Evolutionary conservation across 2,888 invertebrate species (phyloP), one percentile per base, ranked within the genome.

Genomic region (Lysandra bellargus): DNA sequence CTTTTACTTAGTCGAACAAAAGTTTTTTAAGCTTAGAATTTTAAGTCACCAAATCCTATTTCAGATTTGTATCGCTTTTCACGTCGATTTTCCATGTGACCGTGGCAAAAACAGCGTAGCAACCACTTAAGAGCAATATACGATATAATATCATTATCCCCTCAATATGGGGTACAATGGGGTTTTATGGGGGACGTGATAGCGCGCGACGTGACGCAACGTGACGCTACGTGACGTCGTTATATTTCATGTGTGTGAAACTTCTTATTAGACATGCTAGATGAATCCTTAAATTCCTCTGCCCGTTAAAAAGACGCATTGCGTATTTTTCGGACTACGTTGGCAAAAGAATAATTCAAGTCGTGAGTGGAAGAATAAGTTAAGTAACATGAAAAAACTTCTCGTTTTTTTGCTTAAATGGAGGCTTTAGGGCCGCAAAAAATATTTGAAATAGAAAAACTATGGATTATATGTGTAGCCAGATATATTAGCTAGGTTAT

Each of bases 211-310:
- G 30, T 6, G 61, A 53, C 53, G 4, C 53, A 4, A 69, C 64
- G 64, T 64, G 12, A 69, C 64, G 4, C 23, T 1, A 64, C 30
- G 64, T 64, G 12, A 30, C 30, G 33, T 5, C 69, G 9, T 69
- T 69, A 69, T 69, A 69, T 69, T 33, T 33, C 14, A 69, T 17
- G 64, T 64, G 7, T 61, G 30, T 64, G 17, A 69, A 69, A 69
- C 14, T 69, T 37, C 17, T 69, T 37, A 69, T 69, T 37, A 33
- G 33, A 69, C 33, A 37, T n/a, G n/a, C 6, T 61, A 23, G 23
- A n/a, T n/a, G 61, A 61, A n/a, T 61, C 7, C n/a, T 61, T 7
- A 23, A 61, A 61, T 61, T 57, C 57, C 14, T 17, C 57, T 17
- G 57, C 1, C 57, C 14, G 14, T 44, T 44, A 44, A 9, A 12